Evolutionary conservation across 2,888 invertebrate species (phyloP), one percentile per base, ranked within the genome.

Genomic region (Geotrupes spiniger): DNA sequence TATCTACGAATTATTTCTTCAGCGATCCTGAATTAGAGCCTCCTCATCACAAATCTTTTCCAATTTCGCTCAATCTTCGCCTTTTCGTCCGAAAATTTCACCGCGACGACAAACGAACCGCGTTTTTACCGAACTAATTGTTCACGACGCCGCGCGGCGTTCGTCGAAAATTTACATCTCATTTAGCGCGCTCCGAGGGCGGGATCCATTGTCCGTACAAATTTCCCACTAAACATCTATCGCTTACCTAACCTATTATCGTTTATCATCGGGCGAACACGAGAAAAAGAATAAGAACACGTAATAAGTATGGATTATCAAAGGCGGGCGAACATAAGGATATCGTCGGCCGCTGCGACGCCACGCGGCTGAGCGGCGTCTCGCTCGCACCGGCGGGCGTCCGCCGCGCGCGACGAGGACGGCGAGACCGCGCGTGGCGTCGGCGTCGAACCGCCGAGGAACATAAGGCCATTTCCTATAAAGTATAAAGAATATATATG

Each of bases 231-330:
- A 54, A 57, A 56, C 53, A 58, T 64, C 65, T 64, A 67, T 66
- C 66, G 64, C 63, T 63, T 63, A 65, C 65, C 64, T 60, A 66
- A 64, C 69, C 71, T 70, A 71, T 71, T 71, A 72, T 68, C 71
- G 70, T 71, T 66, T 65, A 71, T 72, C 71, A 72, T 71, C 65
- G 60, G 64, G 60, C 61, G 60, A 62, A 64, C 63, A 62, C 61
- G 64, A 63, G 65, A 67, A 69, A 69, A 70, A 68, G 68, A 69
- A 64, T 63, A 66, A 66, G 65, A 68, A 67, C 67, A 64, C 64
- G 69, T 70, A 70, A 69, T 70, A 71, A 69, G 69, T 71, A 71
- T 70, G 71, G 71, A 71, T 71, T 71, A 71, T 69, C 68, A 69
- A 65, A 66, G 55, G 36, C 53, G 49, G 53, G 61, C 60, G 63